A percentile compares a stretch with the other conserved stretches of the same genome.
These are phyloP conservation scores for Myotis brandtii DNA, from an alignment of 2,113 vertebrate species.

Conservation along the genomic window DNA sequence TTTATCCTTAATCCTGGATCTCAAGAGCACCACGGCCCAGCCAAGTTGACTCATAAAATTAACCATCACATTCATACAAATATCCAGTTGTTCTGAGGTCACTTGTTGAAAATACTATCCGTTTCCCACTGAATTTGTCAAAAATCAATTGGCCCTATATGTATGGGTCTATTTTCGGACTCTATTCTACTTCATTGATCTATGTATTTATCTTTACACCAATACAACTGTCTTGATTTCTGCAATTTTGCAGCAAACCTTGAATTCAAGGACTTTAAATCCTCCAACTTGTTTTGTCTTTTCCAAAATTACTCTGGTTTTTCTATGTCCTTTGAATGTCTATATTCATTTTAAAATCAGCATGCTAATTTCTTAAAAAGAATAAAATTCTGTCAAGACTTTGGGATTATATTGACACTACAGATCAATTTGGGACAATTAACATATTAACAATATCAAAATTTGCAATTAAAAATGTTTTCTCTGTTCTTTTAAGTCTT, in stretches of 20 bases:
- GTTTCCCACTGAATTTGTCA: neutral
- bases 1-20: neutral
- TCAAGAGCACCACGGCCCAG: neutral
- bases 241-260: neutral
- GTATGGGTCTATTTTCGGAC: neutral
- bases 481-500: neutral
- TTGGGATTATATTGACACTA: neutral
- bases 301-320: neutral
- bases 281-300: neutral
- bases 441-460: neutral
- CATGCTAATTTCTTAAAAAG: neutral
- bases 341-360: constrained; percentile 15
- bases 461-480: neutral
- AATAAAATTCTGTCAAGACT: neutral
- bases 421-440: neutral
- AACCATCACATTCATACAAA: neutral
- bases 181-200: neutral
- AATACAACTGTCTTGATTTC: neutral
- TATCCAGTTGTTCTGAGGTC: neutral
- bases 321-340: neutral
- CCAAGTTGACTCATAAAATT: neutral
- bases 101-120: neutral
- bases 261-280: neutral
- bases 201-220: neutral
- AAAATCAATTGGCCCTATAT: neutral